A percentile compares a stretch with the other conserved stretches of the same genome.
These are phyloP conservation scores for Arctopsyche grandis DNA, from an alignment of 1,140 invertebrate genomes.

Conservation along the genomic window DNA sequence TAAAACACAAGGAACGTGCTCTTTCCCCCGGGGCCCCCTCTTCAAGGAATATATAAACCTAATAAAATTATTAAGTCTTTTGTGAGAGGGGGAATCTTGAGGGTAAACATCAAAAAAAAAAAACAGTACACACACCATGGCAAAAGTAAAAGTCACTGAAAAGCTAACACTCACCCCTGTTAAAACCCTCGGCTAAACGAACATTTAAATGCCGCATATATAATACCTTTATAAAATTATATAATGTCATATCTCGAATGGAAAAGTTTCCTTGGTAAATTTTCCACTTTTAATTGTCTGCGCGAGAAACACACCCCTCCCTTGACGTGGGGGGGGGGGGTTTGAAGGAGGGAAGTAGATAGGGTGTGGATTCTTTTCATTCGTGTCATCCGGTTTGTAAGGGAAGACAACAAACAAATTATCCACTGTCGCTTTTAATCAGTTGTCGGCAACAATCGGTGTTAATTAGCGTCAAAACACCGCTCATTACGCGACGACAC, in stretches of 20 bases:
- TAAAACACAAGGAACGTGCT: conserved; percentile 35
- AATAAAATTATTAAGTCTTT: conserved; percentile 50
- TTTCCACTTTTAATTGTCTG: conserved; percentile 2
- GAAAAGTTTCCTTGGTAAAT: conserved; percentile 14
- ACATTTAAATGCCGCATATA: not conserved
- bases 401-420: conserved; percentile 41
- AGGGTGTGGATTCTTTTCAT: conserved; percentile 5
- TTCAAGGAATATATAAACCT: conserved; percentile 37
- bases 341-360: not conserved
- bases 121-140: not conserved
- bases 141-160: too few relatives aligned
- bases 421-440: conserved; percentile 50
- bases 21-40: conserved; percentile 17
- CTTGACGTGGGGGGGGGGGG: not conserved
- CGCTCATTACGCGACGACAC: conserved; percentile 4
- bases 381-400: conserved; percentile 29
- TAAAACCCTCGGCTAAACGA: too few relatives aligned
- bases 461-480: conserved; percentile 52
- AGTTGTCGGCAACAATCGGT: conserved; percentile 34
- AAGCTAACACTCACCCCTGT: too few relatives aligned
- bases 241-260: not conserved
- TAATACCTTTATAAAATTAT: not conserved
- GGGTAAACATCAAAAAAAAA: conserved; percentile 37
- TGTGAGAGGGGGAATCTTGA: conserved; percentile 35
- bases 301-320: not conserved